Evolutionary conservation across 2,888 invertebrate species (phyloP).

Genomic region (Eilema sororculum): DNA sequence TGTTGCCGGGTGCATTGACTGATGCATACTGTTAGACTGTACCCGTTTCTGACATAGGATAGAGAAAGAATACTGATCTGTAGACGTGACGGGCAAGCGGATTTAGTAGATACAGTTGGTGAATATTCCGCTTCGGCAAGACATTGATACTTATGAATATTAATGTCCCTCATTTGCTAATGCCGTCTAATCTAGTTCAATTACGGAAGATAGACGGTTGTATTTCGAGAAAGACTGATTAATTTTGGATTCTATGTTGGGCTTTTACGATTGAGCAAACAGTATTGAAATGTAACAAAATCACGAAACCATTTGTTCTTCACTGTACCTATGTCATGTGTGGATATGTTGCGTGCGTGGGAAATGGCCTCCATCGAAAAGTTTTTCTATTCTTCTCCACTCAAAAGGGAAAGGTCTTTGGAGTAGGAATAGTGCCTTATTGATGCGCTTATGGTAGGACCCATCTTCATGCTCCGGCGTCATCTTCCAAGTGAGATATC

Average conservation of each 20-base stretch:
- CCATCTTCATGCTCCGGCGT: too few relatives aligned
- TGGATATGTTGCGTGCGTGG: too few relatives aligned
- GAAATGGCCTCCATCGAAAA: too few relatives aligned
- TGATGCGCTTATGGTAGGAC: too few relatives aligned
- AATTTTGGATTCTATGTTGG: neutral
- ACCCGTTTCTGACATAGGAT: constrained; percentile 37
- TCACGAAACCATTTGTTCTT: too few relatives aligned
- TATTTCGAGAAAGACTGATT: neutral
- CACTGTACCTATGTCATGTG: too few relatives aligned
- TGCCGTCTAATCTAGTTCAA: neutral
- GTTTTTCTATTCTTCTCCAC: too few relatives aligned
- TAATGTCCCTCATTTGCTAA: neutral
- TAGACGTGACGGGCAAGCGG: constrained; percentile 35
- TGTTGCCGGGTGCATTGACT: constrained; percentile 29
- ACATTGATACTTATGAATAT: constrained; percentile 2
- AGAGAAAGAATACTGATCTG: constrained; percentile 47
- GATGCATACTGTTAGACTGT: constrained; percentile 42
- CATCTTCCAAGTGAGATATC: too few relatives aligned
- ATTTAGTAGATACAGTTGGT: neutral
- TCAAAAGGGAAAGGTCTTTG: too few relatives aligned
- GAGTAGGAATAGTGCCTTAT: too few relatives aligned
- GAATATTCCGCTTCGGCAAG: neutral
- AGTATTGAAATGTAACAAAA: too few relatives aligned
- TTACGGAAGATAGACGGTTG: constrained; percentile 4
- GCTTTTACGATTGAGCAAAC: neutral